Evolutionary conservation across 2,113 vertebrate species (phyloP).

Genomic region (cattle (Bos taurus)): ARS-UCD2.0 NC_037338.1:92877501-92878000

Average conservation of each 20-base stretch:
- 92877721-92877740: neutral
- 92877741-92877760: neutral
- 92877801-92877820: neutral
- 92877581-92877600: neutral
- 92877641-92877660: neutral
- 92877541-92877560: neutral
- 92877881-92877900: neutral
- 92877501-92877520: neutral
- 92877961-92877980: neutral
- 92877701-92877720: neutral
- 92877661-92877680: neutral
- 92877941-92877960: neutral
- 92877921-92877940: too few species aligned
- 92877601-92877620: neutral
- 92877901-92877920: neutral
- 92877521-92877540: rapidly evolving
- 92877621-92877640: neutral
- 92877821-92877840: neutral
- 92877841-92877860: neutral
- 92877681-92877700: neutral
- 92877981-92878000: neutral
- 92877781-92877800: neutral
- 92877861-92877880: neutral
- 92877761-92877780: neutral
- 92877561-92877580: neutral